Conservation (phyloP, 2,113 vertebrate genomes). For the Tragelaphus imberbis region DNA sequence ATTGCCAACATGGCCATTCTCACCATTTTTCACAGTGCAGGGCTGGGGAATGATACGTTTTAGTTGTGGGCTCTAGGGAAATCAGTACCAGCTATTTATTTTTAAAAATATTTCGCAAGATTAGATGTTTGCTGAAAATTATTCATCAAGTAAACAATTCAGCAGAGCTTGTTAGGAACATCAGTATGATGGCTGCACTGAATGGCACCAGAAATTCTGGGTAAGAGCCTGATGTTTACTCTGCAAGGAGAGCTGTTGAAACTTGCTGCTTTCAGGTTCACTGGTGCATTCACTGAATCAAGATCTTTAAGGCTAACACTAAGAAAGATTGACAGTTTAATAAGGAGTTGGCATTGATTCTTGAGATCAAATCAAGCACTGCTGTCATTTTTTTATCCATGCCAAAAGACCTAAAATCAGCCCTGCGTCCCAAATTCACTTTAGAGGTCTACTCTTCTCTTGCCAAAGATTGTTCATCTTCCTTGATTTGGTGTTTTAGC, state of each 20-base stretch:
- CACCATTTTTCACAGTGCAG: conserved; percentile 31
- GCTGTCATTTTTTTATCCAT: conserved; percentile 31
- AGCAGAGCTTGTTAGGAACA: background rate
- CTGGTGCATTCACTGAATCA: conserved; percentile 4
- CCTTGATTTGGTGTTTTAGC: conserved; percentile 35
- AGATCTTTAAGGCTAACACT: background rate
- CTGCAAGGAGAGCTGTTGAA: conserved; percentile 11
- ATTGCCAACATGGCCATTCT: conserved; percentile 43
- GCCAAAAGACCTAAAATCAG: conserved; percentile 35
- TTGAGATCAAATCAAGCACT: conserved; percentile 14
- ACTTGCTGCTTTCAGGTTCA: conserved; percentile 46
- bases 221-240: background rate
- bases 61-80: background rate
- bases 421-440: background rate
- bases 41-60: background rate
- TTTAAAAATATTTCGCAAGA: background rate
- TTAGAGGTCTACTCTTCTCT: conserved; percentile 31
- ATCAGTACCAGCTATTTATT: background rate
- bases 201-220: background rate
- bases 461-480: conserved; percentile 14
- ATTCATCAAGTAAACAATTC: conserved; percentile 32
- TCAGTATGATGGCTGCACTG: background rate
- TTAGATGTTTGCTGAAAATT: conserved; percentile 3
- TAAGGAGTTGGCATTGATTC: conserved; percentile 11
- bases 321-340: conserved; percentile 48